Evolutionary conservation across 2,888 invertebrate species (phyloP).

Genomic region (Temnothorax rugatulus): DNA sequence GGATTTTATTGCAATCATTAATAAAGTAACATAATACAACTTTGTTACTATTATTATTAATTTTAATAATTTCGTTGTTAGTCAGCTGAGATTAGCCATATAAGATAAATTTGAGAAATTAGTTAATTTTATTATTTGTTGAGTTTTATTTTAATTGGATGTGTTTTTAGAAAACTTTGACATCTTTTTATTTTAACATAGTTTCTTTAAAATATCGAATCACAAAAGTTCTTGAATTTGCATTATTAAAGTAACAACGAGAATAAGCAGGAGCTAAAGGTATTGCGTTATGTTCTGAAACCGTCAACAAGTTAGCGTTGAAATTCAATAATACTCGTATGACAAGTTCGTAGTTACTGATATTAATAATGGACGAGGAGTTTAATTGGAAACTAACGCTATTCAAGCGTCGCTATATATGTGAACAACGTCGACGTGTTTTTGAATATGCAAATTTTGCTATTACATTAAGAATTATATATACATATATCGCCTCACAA

Average conservation of each 20-base stretch:
- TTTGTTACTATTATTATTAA: conserved; percentile 3
- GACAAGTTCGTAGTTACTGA: conserved; percentile 49
- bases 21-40: background rate
- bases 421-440: conserved; percentile 25
- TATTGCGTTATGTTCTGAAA: conserved; percentile 20
- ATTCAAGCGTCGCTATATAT: conserved; percentile 15
- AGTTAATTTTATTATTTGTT: background rate
- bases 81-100: background rate
- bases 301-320: conserved; percentile 49
- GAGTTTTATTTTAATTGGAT: background rate
- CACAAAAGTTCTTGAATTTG: conserved; percentile 5
- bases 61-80: background rate
- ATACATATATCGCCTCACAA: background rate
- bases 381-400: conserved; percentile 44
- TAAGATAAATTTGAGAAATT: background rate
- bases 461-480: conserved; percentile 19
- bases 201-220: background rate
- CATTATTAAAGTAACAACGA: conserved; percentile 16
- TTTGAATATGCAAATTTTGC: conserved; percentile 39
- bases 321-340: conserved; percentile 54
- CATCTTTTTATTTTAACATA: background rate
- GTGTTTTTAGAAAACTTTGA: background rate
- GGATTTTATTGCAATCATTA: background rate
- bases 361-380: conserved; percentile 52
- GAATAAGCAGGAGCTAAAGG: conserved; percentile 20